Base-by-base conservation (phyloP, 2,888 invertebrate genomes). In the Rhopalosiphum nymphaeae region DNA sequence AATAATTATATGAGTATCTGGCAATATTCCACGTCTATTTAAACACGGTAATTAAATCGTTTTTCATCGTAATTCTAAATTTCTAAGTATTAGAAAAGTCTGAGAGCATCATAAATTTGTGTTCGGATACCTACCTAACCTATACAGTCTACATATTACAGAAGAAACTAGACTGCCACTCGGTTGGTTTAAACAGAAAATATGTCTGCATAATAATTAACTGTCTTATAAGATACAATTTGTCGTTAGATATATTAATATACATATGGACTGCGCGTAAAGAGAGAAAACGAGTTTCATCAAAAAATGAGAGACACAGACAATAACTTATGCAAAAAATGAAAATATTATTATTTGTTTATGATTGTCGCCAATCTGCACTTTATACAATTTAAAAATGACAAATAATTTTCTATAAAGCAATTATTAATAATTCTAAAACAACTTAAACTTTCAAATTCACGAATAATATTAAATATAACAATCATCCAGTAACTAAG, bases 21-120 rank as follows among this genome's bases (percentile, higher is more conserved):
- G 89, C 89, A 89, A 29, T 21, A 29, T 89, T 89, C 89, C 89
- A 89, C 57, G 9, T 57, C 29, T 4, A 57, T 57, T n/a, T n/a
- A n/a, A n/a, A n/a, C n/a, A n/a, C n/a, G 57, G 89, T 89, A 89
- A 89, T 61, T 57, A 89, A 44, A 57, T 89, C 57, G 89, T 89
- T 57, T 89, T 89, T 61, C 57, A n/a, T 89, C 44, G 57, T 89
- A 29, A 3, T 89, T 53, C 26, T 88, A 88, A 89, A 89, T 44
- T 16, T 44, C 44, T 25, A 61, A 89, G 46, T 29, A 3, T n/a
- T 29, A 46, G 46, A 86, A 46, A 86, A 86, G 89, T 89, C 44
- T n/a, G 26, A 42, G 42, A 57, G 29, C 61, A 29, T 46, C 7
- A 86, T 46, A n/a, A n/a, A 86, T 86, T 86, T 46, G 86, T 86